Evolutionary conservation across 2,113 vertebrate species (phyloP), one percentile per base, ranked within the genome.

Genomic region (Alectura lathami): DNA sequence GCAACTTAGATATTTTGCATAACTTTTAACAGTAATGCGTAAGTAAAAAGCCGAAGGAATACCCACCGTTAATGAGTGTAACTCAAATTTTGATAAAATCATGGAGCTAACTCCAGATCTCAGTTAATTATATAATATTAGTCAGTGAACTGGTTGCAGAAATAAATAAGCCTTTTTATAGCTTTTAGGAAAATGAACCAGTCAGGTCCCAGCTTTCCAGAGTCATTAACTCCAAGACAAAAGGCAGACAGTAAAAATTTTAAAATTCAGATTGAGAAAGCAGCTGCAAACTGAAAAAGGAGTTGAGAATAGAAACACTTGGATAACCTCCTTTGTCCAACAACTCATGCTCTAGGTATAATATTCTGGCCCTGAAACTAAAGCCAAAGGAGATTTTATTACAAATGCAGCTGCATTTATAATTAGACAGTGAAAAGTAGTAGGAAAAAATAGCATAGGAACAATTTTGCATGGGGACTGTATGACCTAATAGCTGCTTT

Each of bases 381-480:
- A 93, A 94, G 48, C 64, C 81, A 82, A 90, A 86, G 51, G 68
- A 93, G 91, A n/a, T 63, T 95, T 94, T 91, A 86, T 90, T 95
- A 89, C 83, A 80, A 89, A 94, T 69, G 63, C 94, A 94, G 89
- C 79, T 96, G 89, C 91, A 92, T 94, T 88, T 95, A 90, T 96
- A 93, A 96, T 93, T 86, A 94, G 82, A 91, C 79, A 94, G 73
- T 88, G 83, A 93, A 93, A 91, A 91, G 85, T 83, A 60, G 68
- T 79, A 79, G 92, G 88, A 96, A 94, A 94, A 96, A 94, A 96
- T 86, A 97, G 85, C 85, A 90, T 72, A 94, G 48, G 69, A 96
- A 69, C 85, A 88, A 60, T 83, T 91, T 85, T 89, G 40, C 83
- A 69, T 83, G 40, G 76, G 86, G 75, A 69, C 87, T 79, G 8